phyloP scores from a whole-genome alignment of 2,113 vertebrate genomes.

The Planiliza haematocheilus region DNA sequence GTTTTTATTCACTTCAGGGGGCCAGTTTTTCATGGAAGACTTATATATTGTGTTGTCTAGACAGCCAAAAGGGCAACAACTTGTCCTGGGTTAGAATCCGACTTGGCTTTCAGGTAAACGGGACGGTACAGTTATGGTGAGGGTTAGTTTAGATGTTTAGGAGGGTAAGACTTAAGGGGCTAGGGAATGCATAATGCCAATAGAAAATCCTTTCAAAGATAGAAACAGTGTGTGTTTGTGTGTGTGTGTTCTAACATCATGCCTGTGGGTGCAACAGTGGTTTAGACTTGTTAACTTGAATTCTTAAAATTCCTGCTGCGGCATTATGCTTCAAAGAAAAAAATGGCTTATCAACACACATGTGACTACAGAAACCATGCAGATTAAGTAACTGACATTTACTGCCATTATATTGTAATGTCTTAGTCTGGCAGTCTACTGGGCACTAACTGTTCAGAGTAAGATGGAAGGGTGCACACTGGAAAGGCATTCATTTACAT shows the following conservation, averaged over 20 bases:
- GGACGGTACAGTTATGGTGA: not conserved
- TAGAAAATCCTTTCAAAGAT: too few relatives aligned
- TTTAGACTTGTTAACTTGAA: conserved; percentile 79
- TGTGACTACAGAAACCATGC: conserved; percentile 62
- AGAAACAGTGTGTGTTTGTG: too few relatives aligned
- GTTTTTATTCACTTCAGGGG: too few relatives aligned
- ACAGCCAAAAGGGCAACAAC: too few relatives aligned
- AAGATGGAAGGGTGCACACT: conserved; percentile 1
- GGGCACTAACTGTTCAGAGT: conserved; percentile 33
- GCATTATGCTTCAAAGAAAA: conserved; percentile 67
- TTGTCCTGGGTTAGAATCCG: too few relatives aligned
- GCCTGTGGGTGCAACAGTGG: conserved; percentile 72
- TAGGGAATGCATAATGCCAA: too few relatives aligned
- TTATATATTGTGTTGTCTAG: too few relatives aligned
- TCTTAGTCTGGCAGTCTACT: conserved; percentile 19
- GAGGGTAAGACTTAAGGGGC: too few relatives aligned
- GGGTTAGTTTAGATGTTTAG: too few relatives aligned
- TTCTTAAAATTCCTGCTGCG: conserved; percentile 75
- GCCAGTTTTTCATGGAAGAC: too few relatives aligned
- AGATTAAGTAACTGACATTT: conserved; percentile 63
- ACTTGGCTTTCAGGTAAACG: not conserved
- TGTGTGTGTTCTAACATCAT: conserved; percentile 45
- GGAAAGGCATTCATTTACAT: conserved; percentile 8
- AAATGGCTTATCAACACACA: conserved; percentile 75
- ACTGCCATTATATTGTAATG: conserved; percentile 12